Evolutionary conservation across 2,888 invertebrate genomes (phyloP).

Genomic region (Deilephila elpenor): DNA sequence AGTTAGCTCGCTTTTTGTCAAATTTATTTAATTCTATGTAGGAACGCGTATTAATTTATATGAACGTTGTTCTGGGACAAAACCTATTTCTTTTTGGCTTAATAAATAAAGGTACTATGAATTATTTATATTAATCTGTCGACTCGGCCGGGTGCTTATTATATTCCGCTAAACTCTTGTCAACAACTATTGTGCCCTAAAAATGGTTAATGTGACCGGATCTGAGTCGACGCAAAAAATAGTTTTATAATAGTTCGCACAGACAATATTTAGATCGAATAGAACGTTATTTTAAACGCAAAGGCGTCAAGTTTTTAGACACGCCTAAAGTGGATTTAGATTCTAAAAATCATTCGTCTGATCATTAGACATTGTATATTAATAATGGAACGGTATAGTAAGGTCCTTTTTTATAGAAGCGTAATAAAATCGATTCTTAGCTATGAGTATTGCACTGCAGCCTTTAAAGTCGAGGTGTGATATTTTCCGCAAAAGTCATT

Average conservation of each 20-base stretch:
- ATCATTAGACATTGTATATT: constrained; percentile 18
- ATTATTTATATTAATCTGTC: constrained; percentile 63
- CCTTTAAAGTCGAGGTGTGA: constrained; percentile 2
- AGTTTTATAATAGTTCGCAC: constrained; percentile 49
- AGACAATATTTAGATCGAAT: constrained; percentile 45
- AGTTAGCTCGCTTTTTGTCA: constrained; percentile 47
- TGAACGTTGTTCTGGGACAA: constrained; percentile 48
- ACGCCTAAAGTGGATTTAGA: constrained; percentile 19
- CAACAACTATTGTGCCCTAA: constrained; percentile 69
- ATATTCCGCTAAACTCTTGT: constrained; percentile 40
- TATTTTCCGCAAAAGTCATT: constrained; percentile 24
- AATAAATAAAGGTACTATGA: constrained; percentile 52
- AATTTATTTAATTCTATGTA: constrained; percentile 57
- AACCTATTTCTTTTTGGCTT: constrained; percentile 52
- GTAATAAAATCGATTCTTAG: not conserved
- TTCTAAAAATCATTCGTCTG: constrained; percentile 11
- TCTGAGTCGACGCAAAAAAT: constrained; percentile 53
- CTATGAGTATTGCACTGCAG: not conserved
- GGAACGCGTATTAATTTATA: constrained; percentile 55
- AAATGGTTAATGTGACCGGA: constrained; percentile 62
- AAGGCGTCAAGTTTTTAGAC: constrained; percentile 29
- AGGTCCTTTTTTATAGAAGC: constrained; percentile 5
- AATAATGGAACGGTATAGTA: constrained; percentile 17
- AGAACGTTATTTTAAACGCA: constrained; percentile 31
- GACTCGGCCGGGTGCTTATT: constrained; percentile 38